Conservation (phyloP, 35 echinoderm and acorn worm species). For the Ophiothrix spiculata region DNA sequence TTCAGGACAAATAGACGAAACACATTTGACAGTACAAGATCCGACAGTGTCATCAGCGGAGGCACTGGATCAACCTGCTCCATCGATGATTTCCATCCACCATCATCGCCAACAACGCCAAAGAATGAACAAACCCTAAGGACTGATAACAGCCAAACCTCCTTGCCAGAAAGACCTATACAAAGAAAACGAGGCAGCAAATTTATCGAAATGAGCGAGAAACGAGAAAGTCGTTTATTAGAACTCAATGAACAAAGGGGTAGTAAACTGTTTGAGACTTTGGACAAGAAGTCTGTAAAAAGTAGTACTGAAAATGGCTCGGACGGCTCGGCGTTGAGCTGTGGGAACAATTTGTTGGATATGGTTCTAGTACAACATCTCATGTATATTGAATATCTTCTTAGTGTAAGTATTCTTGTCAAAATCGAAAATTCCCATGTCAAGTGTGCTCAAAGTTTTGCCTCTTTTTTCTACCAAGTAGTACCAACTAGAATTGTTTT, state of each 20-base stretch:
- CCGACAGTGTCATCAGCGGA: neutral
- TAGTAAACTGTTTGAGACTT: constrained; percentile 58
- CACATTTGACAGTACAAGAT: constrained; percentile 2
- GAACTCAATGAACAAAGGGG: constrained; percentile 87
- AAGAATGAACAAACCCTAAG: neutral
- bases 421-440: too few relatives aligned
- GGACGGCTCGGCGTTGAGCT: constrained; percentile 43
- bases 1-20: constrained; percentile 37
- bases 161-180: constrained; percentile 1
- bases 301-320: constrained; percentile 46
- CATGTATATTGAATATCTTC: constrained; percentile 89
- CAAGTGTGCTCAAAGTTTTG: too few relatives aligned
- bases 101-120: neutral
- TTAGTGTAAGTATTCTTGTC: constrained; percentile 83
- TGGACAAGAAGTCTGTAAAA: constrained; percentile 11
- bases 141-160: neutral
- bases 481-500: too few relatives aligned
- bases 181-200: constrained; percentile 55
- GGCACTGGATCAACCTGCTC: constrained; percentile 10
- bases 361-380: constrained; percentile 78
- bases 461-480: too few relatives aligned
- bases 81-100: neutral
- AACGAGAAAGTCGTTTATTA: constrained; percentile 82
- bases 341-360: constrained; percentile 66
- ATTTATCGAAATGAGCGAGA: constrained; percentile 81